phyloP scores from a whole-genome alignment of 2,888 invertebrate genomes.

The Abrostola triplasia region DNA sequence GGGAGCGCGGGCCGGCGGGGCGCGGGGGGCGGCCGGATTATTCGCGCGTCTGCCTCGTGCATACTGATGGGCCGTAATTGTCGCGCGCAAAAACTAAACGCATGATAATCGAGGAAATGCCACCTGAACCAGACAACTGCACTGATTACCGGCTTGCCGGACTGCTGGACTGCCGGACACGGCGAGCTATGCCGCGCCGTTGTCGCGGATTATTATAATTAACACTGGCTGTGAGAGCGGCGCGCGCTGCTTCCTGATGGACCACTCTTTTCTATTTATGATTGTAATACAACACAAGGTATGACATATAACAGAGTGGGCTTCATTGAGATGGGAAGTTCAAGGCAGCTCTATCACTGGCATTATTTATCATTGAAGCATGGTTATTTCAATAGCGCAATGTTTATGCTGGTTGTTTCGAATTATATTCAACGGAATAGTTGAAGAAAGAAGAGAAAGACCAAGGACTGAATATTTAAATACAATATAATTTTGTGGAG shows the following conservation, averaged over 20 bases:
- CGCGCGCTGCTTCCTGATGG: constrained; percentile 1
- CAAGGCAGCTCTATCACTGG: too few relatives aligned
- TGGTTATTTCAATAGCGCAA: too few relatives aligned
- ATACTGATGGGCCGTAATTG: constrained; percentile 84
- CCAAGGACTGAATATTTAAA: too few relatives aligned
- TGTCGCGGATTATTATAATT: constrained; percentile 7
- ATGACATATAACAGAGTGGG: too few relatives aligned
- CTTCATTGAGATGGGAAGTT: too few relatives aligned
- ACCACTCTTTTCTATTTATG: not conserved
- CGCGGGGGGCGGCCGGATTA: constrained; percentile 53
- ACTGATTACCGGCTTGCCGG: not conserved
- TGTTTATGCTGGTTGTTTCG: too few relatives aligned
- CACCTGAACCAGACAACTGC: constrained; percentile 56
- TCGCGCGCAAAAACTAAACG: constrained; percentile 78
- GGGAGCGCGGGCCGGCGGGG: constrained; percentile 29
- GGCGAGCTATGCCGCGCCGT: constrained; percentile 24
- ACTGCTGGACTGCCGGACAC: constrained; percentile 25
- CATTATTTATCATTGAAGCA: too few relatives aligned
- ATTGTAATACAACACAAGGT: not conserved
- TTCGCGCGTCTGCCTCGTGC: constrained; percentile 72
- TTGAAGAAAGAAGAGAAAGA: too few relatives aligned
- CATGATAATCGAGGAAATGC: constrained; percentile 83
- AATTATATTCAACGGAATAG: too few relatives aligned
- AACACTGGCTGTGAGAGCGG: constrained; percentile 26
- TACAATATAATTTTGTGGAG: too few relatives aligned